Evolutionary conservation across 1,140 invertebrate species (phyloP).

Genomic region (Drosophila micromelanica): DNA sequence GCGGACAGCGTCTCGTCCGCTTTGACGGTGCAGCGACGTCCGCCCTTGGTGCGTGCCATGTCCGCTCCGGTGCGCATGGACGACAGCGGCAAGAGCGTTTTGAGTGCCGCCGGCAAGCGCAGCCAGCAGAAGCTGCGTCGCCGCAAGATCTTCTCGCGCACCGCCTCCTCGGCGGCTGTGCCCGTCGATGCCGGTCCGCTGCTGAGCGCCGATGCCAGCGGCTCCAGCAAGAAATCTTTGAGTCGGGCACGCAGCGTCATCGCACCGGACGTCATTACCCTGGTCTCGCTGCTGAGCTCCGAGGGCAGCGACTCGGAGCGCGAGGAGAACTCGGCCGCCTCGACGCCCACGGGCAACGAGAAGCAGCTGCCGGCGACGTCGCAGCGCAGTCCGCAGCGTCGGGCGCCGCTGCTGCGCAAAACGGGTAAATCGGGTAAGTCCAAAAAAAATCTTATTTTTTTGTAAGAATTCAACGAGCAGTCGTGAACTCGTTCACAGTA

Average conservation of each 20-base stretch:
- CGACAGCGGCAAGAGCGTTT: slow-evolving; percentile 67
- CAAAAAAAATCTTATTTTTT: too few species aligned
- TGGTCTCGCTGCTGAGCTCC: slow-evolving; percentile 81
- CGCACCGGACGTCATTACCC: slow-evolving; percentile 76
- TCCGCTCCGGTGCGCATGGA: slow-evolving; percentile 83
- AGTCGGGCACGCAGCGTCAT: slow-evolving; percentile 69
- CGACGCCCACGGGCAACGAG: slow-evolving; percentile 31
- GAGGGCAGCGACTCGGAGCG: slow-evolving; percentile 83
- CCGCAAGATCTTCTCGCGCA: slow-evolving; percentile 71
- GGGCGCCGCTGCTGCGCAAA: slow-evolving; percentile 74
- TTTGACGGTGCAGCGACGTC: slow-evolving; percentile 72
- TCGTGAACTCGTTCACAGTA: too few species aligned
- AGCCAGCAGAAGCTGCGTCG: slow-evolving; percentile 74
- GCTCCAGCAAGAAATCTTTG: slow-evolving; percentile 54
- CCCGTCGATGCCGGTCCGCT: slow-evolving; percentile 12
- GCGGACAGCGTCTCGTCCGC: slow-evolving; percentile 51
- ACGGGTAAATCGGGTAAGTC: slow-evolving; percentile 83
- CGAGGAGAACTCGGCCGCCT: slow-evolving; percentile 62
- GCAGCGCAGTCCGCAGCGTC: slow-evolving; percentile 55
- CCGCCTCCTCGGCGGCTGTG: slow-evolving; percentile 43
- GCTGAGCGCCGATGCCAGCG: slow-evolving; percentile 21
- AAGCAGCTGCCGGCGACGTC: slow-evolving; percentile 24
- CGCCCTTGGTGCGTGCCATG: slow-evolving; percentile 83
- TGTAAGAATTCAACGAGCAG: too few species aligned
- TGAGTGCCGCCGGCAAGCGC: slow-evolving; percentile 65